These are phyloP conservation scores for Circaetus gallicus DNA, from an alignment of 2,113 vertebrate species.

Conservation along the genomic window DNA sequence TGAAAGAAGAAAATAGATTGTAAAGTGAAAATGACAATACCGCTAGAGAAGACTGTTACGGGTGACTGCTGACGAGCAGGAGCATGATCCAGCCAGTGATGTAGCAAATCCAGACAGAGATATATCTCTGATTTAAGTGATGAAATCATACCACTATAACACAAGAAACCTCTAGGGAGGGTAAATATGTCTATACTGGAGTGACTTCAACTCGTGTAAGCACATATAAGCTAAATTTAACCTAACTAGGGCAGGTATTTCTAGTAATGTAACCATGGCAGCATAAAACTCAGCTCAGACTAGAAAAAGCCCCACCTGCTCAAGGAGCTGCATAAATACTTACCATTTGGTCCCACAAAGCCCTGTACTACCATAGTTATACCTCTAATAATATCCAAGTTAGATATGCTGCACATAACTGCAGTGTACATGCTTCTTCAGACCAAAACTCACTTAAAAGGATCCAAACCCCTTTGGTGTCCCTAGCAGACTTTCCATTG, in stretches of 20 bases:
- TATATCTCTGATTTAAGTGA: background rate
- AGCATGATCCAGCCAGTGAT: background rate
- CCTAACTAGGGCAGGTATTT: constrained; percentile 42
- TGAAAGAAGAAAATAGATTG: background rate
- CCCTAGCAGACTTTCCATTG: background rate
- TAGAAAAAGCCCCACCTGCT: constrained; percentile 22
- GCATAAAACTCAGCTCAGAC: background rate
- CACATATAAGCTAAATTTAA: background rate
- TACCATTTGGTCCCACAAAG: background rate
- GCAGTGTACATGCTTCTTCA: background rate
- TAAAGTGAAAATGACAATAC: background rate
- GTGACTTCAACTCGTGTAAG: background rate
- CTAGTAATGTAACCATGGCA: constrained; percentile 38
- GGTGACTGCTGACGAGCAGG: background rate
- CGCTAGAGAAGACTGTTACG: background rate
- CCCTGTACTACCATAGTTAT: background rate
- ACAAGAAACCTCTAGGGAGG: background rate
- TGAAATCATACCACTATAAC: background rate
- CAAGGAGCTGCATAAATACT: background rate
- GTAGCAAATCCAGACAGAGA: background rate
- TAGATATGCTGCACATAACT: background rate
- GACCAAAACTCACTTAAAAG: background rate
- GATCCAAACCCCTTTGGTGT: background rate
- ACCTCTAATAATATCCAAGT: background rate
- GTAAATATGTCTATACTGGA: background rate